Base-by-base conservation (phyloP, 2,113 vertebrate genomes). In the Psilopogon haemacephalus region DNA sequence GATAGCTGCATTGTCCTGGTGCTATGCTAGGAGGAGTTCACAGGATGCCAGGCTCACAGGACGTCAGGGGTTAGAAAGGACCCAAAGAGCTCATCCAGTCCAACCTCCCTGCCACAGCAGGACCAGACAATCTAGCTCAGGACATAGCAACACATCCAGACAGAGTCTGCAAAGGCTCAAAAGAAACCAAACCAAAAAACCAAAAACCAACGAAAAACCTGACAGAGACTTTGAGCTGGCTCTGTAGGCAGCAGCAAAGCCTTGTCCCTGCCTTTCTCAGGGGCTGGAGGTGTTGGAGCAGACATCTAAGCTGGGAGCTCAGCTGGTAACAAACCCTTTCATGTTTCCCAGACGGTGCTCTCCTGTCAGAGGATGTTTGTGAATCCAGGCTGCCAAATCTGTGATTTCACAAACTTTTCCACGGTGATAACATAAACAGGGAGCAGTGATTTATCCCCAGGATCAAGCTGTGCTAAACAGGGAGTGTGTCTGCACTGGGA, bases 401-500 rank as follows among this genome's bases (percentile, higher is more conserved):
- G 78, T 71, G 82, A 94, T 87, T 93, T 89, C 91, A 93, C 78
- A 85, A 90, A 92, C 81, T 90, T 72, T 93, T 95, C 88, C 79
- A 67, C 52, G 2, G 76, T 42, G 91, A 85, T 86, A 85, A 89
- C 40, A 35, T 85, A 94, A 95, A 96, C 86, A 94, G 55, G 5
- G 52, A 93, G 52, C 5, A 76, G 94, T 48, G 89, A 92, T 89
- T 93, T 94, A 92, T 90, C 86, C 42, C 46, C 35, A 50, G 86
- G 67, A 90, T 91, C 37, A 70, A 80, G 56, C 56, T 85, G 64
- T 7, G 3, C 50, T 82, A 81, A 52, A 94, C 78, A 32, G 15
- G 10, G 40, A 92, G 82, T 30, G 64, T 74, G 59, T 59, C 68
- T 50, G 18, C n/a, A 46, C 83, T 89, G 73, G 55, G 89, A 89